These are phyloP conservation scores for Cheilosia variabilis DNA, from an alignment of 2,888 invertebrate genomes.

Conservation along the genomic window DNA sequence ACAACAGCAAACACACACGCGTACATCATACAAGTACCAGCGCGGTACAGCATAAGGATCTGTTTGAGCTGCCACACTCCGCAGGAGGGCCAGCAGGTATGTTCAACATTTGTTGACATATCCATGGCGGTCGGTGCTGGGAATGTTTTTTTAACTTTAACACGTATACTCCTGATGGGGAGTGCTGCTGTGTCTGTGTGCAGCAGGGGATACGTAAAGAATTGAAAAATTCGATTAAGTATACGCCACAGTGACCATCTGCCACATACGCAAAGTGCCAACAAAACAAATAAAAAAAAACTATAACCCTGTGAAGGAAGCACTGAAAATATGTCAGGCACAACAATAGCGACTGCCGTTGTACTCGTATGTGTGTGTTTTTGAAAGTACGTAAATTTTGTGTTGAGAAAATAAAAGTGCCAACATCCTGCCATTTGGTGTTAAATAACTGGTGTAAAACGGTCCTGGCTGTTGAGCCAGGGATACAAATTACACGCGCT, in stretches of 20 bases:
- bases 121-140: neutral
- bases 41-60: conserved; percentile 23
- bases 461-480: neutral
- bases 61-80: conserved; percentile 52
- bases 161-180: conserved; percentile 16
- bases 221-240: conserved; percentile 69
- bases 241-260: conserved; percentile 66
- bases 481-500: neutral
- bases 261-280: conserved; percentile 29
- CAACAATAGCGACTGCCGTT: neutral
- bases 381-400: conserved; percentile 46
- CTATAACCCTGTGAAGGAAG: neutral
- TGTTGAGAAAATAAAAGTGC: conserved; percentile 49
- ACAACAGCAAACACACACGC: conserved; percentile 39
- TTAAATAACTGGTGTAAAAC: conserved; percentile 14
- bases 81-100: conserved; percentile 45
- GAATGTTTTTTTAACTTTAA: conserved; percentile 43
- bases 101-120: conserved; percentile 62
- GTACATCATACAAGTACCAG: neutral
- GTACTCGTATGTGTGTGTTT: conserved; percentile 2
- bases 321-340: conserved; percentile 20
- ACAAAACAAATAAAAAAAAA: neutral
- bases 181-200: neutral
- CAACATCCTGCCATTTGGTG: conserved; percentile 35
- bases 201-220: conserved; percentile 34